Evolutionary conservation across 1,140 invertebrate genomes (phyloP), one percentile per base, ranked within the genome.

Genomic region (Drosophila parvula): DNA sequence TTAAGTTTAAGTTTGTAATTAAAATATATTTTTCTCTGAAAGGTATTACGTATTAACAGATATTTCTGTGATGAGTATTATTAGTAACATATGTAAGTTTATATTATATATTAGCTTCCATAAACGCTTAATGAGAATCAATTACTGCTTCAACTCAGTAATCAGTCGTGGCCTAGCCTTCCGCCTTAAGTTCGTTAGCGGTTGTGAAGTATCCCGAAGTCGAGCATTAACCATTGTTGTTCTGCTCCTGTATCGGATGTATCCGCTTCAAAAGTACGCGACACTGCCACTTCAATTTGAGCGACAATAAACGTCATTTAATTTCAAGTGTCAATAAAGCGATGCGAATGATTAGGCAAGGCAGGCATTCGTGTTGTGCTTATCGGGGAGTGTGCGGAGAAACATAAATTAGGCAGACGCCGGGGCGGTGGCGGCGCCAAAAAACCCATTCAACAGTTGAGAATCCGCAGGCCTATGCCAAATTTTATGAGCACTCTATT

Each of bases 291-390:
- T 71, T 71, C 68, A 71, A 58, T 58, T 70, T 70, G 43, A 58
- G 44, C 43, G 65, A 71, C 43, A 70, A 34, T 50, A 71, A 69
- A 70, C 68, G 62, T 67, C 73, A 51, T 68, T 77, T 77, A 77
- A 77, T 77, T 68, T 69, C 41, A 61, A 77, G 63, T 77, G 74
- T 57, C 56, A 77, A 77, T 77, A 56, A 68, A 77, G 62, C 38
- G 56, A 76, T 50, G 22, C 27, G 27, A 41, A 28, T 58, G 69
- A 74, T 74, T 64, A 43, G 74, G 34, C 50, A 7, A 18, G 16
- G 34, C 18, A 36, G 36, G 32, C 18, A 16, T 41, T n/a, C 32
- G 30, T 38, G 45, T 56, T n/a, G 41, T 40, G 55, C 53, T 75
- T 76, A 76, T 75, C 48, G 38, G 18, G 18, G 30, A 43, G 69